Evolutionary conservation across 2,888 invertebrate genomes (phyloP), one percentile per base, ranked within the genome.

Genomic region (Agrochola lota): DNA sequence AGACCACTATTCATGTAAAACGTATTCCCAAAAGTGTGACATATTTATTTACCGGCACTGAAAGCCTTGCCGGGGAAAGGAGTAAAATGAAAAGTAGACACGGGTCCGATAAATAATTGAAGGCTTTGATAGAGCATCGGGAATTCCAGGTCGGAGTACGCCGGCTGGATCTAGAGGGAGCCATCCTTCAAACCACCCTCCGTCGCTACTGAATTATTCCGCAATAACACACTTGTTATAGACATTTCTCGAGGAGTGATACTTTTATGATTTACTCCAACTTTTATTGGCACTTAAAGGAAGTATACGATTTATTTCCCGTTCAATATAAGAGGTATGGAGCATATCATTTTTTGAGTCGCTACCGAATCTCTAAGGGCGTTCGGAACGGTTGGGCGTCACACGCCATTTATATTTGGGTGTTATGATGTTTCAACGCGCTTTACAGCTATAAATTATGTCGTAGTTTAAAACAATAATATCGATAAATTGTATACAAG

Each of bases 241-340:
- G 96, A 96, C 96, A 92, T 95, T 96, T 96, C 95, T 94, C 93
- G 93, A 91, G 93, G 95, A 96, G 95, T 96, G 96, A 96, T 96
- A 96, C 96, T 96, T 96, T 96, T 96, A 96, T 96, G 96, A 96
- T 96, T 96, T 96, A 96, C 96, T 96, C 92, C 95, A 95, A 96
- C 95, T 96, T 96, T 96, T 96, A 96, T 96, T 96, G 96, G 96
- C 96, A 96, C 96, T 96, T 96, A 96, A 95, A 95, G 95, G 95
- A 95, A 96, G 95, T 96, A 96, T 95, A 95, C 95, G 95, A 96
- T 96, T 96, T 96, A 96, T 96, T 96, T 94, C 92, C 93, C 94
- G 95, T 95, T 95, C 95, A 96, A 96, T 96, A 96, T 95, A 95
- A 95, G n/a, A n/a, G 95, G 95, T 94, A 94, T 90, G 92, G 93